These are phyloP conservation scores for Leptopilina boulardi DNA, from an alignment of 1,140 invertebrate species.

Conservation along the genomic window DNA sequence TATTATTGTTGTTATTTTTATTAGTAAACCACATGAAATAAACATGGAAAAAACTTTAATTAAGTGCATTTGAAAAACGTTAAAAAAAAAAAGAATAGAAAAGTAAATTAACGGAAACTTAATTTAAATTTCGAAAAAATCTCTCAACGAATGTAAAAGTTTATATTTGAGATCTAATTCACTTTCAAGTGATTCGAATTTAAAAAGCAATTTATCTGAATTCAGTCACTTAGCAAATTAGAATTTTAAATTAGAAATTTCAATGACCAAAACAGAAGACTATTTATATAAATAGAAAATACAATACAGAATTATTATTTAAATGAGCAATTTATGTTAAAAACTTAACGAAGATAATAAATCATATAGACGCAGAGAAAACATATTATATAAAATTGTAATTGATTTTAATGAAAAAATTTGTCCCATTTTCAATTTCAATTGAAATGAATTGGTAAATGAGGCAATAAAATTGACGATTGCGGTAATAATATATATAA, in stretches of 20 bases:
- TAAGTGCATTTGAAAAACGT: too few relatives aligned
- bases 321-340: neutral
- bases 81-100: too few relatives aligned
- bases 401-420: neutral
- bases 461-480: neutral
- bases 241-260: neutral
- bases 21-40: too few relatives aligned
- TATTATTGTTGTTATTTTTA: too few relatives aligned
- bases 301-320: neutral
- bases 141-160: too few relatives aligned
- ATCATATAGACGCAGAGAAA: neutral
- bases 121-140: too few relatives aligned
- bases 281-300: neutral
- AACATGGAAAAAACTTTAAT: too few relatives aligned
- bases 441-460: conserved; percentile 19
- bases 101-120: too few relatives aligned
- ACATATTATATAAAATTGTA: neutral
- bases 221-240: conserved; percentile 5
- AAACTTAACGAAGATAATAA: neutral
- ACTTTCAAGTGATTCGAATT: neutral
- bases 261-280: neutral
- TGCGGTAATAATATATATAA: neutral
- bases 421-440: neutral
- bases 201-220: conserved; percentile 6
- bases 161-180: neutral